Evolutionary conservation across 2,113 vertebrate species (phyloP), one percentile per base, ranked within the genome.

Genomic region (Panthera leo): DNA sequence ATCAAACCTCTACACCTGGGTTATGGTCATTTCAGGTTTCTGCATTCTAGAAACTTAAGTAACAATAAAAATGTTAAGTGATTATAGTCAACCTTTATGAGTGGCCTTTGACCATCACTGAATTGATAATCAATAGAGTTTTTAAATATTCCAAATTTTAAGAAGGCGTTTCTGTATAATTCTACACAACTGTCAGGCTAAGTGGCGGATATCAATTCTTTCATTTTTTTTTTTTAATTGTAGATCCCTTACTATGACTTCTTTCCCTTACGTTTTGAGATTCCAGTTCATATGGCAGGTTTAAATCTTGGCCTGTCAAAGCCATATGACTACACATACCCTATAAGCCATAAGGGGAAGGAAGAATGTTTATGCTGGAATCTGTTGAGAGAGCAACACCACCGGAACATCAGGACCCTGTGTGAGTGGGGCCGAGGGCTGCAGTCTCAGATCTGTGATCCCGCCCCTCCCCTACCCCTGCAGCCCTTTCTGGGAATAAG

Each of bases 81-180:
- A 91, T 67, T 63, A 71, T 2, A 45, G 27, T 39, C 16, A 76
- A 53, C 8, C 58, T 93, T 89, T 73, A 67, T 65, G 12, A 68
- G 21, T 45, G 11, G n/a, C 25, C 79, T 85, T 96, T 83, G 48
- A 87, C 27, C 34, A 80, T 65, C 79, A 92, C 2, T 65, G 53
- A 85, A 71, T 0, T 73, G 71, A 71, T 63, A 75, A 79, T 48
- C 19, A 61, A 96, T 27, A 84, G 12, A 68, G 53, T 80, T 93
- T 92, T 75, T 0, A 51, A 45, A 48, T 29, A 85, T 31, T 95
- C 93, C 79, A 84, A 11, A 53, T 92, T 88, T 75, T 95, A 91
- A 68, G 58, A 84, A 86, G 45, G 53, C 65, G 25, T 45, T 84
- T 83, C 68, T 84, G 9, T 15, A 95, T 1, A 61, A 63, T 85